Base-by-base conservation (phyloP, 2,888 invertebrate genomes). In the Caradrina clavipalpis region DNA sequence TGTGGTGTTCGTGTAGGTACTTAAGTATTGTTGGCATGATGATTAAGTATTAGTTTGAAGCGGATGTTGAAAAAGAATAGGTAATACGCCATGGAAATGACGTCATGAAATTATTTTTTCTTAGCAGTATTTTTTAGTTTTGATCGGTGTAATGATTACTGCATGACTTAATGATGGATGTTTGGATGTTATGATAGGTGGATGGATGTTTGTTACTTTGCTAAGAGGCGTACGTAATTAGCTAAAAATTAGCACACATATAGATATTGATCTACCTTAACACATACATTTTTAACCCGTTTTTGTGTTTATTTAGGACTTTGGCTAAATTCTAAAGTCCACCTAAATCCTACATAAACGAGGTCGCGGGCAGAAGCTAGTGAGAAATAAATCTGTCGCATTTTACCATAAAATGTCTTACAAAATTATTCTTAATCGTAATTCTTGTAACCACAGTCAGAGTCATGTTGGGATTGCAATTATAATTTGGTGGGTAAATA, bases 31-130 rank as follows among this genome's bases (percentile, higher is more conserved):
- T 75, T 75, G 6, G 11, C 62, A 31, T 66, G 26, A 64, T 75
- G 65, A 79, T 70, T 70, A 75, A 63, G 53, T 79, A 76, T 70
- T 66, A 63, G 42, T 50, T 65, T 49, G 62, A 66, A 79, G 39
- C 80, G 77, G 80, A 79, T 79, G 70, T 70, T 26, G 50, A 15
- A 54, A 47, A 65, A 53, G 6, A 54, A 56, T 42, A 54, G 50
- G 22, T 59, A 47, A 21, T 31, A 69, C 0, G 59, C 5, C 8
- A n/a, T 17, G 19, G 13, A 42, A 26, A 53, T 72, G 42, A 78
- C 42, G 50, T 73, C 45, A 66, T 1, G n/a, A 1, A 13, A 55
- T 17, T 49, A 2, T n/a, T 55, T 49, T 15, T 19, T n/a, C 7
- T 53, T 51, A 19, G 2, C 11, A n/a, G 42, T 49, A 5, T 63